phyloP scores from a whole-genome alignment of 2,888 invertebrate genomes.

The Allacma fusca region DNA sequence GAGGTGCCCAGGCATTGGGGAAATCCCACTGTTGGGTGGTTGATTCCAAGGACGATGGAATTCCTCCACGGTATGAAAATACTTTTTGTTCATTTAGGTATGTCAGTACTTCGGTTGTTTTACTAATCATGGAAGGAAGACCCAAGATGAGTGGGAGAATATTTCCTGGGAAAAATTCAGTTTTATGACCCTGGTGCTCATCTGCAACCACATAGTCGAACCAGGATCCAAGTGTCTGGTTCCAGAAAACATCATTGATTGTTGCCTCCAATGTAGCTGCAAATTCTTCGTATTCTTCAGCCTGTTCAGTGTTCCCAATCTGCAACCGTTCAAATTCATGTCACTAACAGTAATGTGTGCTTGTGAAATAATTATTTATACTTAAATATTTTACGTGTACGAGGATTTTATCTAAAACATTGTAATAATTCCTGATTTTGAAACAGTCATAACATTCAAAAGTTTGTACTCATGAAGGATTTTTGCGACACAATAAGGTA shows the following conservation, averaged over 20 bases:
- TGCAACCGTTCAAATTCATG: no score
- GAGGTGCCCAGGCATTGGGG: constrained; percentile 78
- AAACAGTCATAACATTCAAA: no score
- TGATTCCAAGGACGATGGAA: constrained; percentile 52
- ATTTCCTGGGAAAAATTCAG: constrained; percentile 77
- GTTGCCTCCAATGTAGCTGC: constrained; percentile 67
- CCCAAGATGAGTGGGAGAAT: constrained; percentile 77
- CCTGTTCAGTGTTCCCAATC: constrained; percentile 58
- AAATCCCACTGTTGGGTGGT: constrained; percentile 40
- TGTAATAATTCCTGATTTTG: no score
- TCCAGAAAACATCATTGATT: constrained; percentile 78
- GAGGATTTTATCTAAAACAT: no score
- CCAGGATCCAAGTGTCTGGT: constrained; percentile 79
- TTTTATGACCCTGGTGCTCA: constrained; percentile 70
- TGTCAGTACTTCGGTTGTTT: constrained; percentile 67
- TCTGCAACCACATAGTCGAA: constrained; percentile 78
- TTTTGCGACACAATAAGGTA: no score
- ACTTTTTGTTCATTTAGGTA: constrained; percentile 76
- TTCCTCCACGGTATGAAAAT: constrained; percentile 56
- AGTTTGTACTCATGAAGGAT: no score
- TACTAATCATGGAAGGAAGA: background rate
- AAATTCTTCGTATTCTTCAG: no score
- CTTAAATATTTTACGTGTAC: no score
- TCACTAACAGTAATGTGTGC: no score
- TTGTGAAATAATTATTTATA: no score